Evolutionary conservation across 2,113 vertebrate genomes (phyloP).

Genomic region (Passer domesticus): DNA sequence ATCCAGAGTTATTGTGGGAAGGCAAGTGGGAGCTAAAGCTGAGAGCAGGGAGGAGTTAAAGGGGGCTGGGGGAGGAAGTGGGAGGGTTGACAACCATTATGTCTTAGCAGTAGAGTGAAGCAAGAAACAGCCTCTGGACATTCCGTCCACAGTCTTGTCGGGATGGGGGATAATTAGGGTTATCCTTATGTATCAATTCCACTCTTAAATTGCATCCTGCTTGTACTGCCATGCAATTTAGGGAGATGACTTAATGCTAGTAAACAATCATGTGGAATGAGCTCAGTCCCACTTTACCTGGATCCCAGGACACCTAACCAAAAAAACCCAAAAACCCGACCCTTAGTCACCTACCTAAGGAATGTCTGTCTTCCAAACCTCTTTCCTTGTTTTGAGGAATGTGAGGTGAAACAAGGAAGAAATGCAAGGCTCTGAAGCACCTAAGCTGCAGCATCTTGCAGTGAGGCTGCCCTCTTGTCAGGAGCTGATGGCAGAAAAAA

Average conservation of each 20-base stretch:
- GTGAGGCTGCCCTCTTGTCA: background rate
- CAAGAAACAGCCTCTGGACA: background rate
- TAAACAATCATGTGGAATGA: background rate
- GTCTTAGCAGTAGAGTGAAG: background rate
- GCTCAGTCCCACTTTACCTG: background rate
- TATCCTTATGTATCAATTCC: background rate
- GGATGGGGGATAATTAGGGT: background rate
- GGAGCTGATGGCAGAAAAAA: background rate
- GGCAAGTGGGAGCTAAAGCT: background rate
- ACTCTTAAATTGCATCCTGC: background rate
- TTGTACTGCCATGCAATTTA: background rate
- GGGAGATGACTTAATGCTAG: background rate
- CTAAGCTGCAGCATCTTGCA: background rate
- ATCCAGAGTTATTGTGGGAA: constrained; percentile 29
- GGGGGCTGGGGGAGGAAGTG: background rate
- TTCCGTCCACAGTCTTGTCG: background rate
- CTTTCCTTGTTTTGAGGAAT: background rate
- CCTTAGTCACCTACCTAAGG: background rate
- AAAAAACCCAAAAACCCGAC: background rate
- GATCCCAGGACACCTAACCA: background rate
- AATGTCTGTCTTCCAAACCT: background rate
- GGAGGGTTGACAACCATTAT: background rate
- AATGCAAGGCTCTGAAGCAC: background rate
- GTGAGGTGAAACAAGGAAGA: background rate
- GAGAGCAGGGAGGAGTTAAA: constrained; percentile 16